Evolutionary conservation across 2,888 invertebrate genomes (phyloP).

Genomic region (Poecilus cupreus): DNA sequence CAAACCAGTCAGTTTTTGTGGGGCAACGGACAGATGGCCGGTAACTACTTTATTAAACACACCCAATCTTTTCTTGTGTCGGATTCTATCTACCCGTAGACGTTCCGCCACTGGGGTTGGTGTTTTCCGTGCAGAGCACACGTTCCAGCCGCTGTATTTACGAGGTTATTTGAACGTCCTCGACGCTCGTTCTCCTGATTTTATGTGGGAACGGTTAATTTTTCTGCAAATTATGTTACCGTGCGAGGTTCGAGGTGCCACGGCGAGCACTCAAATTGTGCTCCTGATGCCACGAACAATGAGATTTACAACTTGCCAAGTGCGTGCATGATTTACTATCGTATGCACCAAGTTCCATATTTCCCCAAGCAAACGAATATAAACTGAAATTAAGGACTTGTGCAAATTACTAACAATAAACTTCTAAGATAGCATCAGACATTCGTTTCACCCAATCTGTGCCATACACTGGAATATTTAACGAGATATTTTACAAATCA

Average conservation of each 20-base stretch:
- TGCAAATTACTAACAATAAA: neutral
- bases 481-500: neutral
- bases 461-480: neutral
- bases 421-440: neutral
- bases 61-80: too few species aligned
- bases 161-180: conserved; percentile 42
- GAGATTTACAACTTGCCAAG: conserved; percentile 47
- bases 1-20: too few species aligned
- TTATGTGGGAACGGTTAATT: conserved; percentile 52
- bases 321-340: conserved; percentile 43
- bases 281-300: conserved; percentile 4
- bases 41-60: too few species aligned
- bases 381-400: conserved; percentile 19
- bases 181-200: conserved; percentile 45
- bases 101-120: too few species aligned
- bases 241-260: neutral
- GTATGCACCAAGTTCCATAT: neutral
- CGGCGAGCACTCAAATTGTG: conserved; percentile 14
- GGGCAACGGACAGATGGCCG: too few species aligned
- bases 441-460: neutral
- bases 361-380: conserved; percentile 12
- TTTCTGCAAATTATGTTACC: conserved; percentile 50
- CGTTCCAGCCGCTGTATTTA: conserved; percentile 34
- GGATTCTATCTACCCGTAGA: too few species aligned
- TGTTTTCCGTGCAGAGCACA: neutral